phyloP scores from a whole-genome alignment of 1,140 invertebrate species.

The Aradophagus sp. region DNA sequence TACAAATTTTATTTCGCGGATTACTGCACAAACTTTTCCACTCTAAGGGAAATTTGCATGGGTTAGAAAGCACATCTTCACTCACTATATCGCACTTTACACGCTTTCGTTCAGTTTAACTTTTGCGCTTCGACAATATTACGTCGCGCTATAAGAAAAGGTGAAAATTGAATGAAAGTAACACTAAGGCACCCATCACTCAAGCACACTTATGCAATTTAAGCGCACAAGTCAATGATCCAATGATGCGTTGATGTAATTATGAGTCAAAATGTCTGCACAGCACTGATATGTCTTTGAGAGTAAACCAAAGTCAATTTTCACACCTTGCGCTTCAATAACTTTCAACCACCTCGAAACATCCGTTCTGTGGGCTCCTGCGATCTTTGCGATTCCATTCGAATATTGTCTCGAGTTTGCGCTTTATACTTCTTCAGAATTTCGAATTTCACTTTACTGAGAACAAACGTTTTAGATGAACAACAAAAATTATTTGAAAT shows the following conservation, averaged over 20 bases:
- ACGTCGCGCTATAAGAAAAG: conserved; percentile 36
- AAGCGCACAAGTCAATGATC: conserved; percentile 39
- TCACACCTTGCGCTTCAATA: conserved; percentile 46
- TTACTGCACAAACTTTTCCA: conserved; percentile 39
- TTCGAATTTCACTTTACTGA: too few species aligned
- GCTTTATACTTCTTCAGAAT: too few species aligned
- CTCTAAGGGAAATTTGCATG: conserved; percentile 45
- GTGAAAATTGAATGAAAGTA: conserved; percentile 58
- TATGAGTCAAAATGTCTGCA: conserved; percentile 66
- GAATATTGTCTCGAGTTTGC: too few species aligned
- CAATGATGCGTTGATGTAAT: conserved; percentile 27
- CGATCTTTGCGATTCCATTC: not conserved
- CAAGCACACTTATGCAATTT: conserved; percentile 57
- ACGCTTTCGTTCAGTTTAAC: conserved; percentile 55
- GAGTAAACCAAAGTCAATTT: conserved; percentile 44
- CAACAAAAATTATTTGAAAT: too few species aligned
- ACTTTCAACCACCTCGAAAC: conserved; percentile 25
- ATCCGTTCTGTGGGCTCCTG: conserved; percentile 14
- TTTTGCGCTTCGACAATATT: conserved; percentile 46
- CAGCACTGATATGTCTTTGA: conserved; percentile 67
- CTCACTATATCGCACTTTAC: conserved; percentile 49
- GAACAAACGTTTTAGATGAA: too few species aligned
- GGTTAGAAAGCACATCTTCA: conserved; percentile 36
- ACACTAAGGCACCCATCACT: conserved; percentile 48
- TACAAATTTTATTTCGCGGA: conserved; percentile 7